These are phyloP conservation scores for silkworm (Bombyx mori) DNA, from an alignment of 1,140 invertebrate genomes.

Conservation along the genomic window ASM3026992v2 NC_085131.1:3767501-3768000, in stretches of 20 bases:
- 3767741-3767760: constrained; percentile 76
- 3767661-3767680: too few relatives aligned
- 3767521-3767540: too few relatives aligned
- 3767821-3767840: constrained; percentile 88
- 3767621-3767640: too few relatives aligned
- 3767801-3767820: constrained; percentile 83
- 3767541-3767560: too few relatives aligned
- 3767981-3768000: constrained; percentile 49
- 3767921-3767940: constrained; percentile 76
- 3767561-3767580: too few relatives aligned
- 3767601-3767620: too few relatives aligned
- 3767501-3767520: constrained; percentile 13
- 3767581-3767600: too few relatives aligned
- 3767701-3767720: constrained; percentile 27
- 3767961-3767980: constrained; percentile 71
- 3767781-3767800: constrained; percentile 83
- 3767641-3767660: too few relatives aligned
- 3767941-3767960: constrained; percentile 70
- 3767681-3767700: neutral
- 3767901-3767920: constrained; percentile 77
- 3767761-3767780: constrained; percentile 79
- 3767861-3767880: constrained; percentile 87
- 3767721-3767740: constrained; percentile 48
- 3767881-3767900: constrained; percentile 88
- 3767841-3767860: constrained; percentile 84